Percentiles rank a stretch among this genome's conserved stretches.
Conservation (phyloP, 2,113 vertebrate genomes). For the Podarcis cretensis region DNA sequence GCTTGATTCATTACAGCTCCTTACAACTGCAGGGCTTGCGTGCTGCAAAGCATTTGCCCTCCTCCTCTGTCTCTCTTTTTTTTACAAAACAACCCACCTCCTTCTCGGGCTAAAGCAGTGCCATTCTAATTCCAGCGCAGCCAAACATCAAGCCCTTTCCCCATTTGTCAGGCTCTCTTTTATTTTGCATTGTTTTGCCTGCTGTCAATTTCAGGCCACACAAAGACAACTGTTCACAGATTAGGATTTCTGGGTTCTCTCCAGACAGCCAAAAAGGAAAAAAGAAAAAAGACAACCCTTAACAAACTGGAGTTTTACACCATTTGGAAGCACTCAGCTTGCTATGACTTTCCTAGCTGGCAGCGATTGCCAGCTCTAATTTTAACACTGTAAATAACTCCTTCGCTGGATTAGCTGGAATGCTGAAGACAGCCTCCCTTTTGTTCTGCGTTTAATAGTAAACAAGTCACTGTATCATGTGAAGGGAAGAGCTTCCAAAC, state of each 20-base stretch:
- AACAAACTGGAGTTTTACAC: slow-evolving; percentile 11
- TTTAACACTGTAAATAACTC: slow-evolving; percentile 69
- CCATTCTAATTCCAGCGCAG: neutral
- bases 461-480: slow-evolving; percentile 41
- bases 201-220: slow-evolving; percentile 12
- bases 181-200: slow-evolving; percentile 14
- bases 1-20: neutral
- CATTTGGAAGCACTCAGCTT: slow-evolving; percentile 46
- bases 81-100: slow-evolving; percentile 4
- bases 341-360: slow-evolving; percentile 55
- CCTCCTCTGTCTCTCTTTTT: neutral
- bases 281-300: too few species aligned
- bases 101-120: neutral
- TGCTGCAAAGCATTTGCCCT: neutral
- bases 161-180: slow-evolving; percentile 8
- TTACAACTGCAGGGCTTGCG: neutral
- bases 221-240: slow-evolving; percentile 43
- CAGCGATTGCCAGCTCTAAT: slow-evolving; percentile 34
- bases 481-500: neutral
- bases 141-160: neutral
- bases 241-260: slow-evolving; percentile 22
- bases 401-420: slow-evolving; percentile 30
- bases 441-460: slow-evolving; percentile 50
- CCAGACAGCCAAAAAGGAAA: neutral
- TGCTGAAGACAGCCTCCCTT: slow-evolving; percentile 47